These are phyloP conservation scores for Noctua fimbriata DNA, from an alignment of 2,888 invertebrate genomes.

Conservation along the genomic window DNA sequence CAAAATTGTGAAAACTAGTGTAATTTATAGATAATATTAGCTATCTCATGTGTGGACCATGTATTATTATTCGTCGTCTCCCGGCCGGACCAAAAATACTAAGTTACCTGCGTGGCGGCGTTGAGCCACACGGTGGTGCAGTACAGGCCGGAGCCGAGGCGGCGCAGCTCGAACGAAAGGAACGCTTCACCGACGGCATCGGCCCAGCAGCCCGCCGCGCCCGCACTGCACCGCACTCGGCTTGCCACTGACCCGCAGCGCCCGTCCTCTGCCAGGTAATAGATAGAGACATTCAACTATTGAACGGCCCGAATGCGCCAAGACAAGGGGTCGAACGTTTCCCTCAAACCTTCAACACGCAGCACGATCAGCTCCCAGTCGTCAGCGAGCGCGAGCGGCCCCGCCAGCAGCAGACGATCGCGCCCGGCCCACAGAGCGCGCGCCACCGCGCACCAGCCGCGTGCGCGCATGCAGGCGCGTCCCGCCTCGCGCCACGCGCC, in stretches of 20 bases:
- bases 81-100: not conserved
- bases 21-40: no score
- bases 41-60: no score
- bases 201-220: slow-evolving; percentile 76
- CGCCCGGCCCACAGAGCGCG: slow-evolving; percentile 69
- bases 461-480: slow-evolving; percentile 57
- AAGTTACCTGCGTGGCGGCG: slow-evolving; percentile 79
- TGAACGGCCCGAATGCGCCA: not conserved
- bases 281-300: not conserved
- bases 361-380: slow-evolving; percentile 80
- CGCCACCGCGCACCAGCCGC: slow-evolving; percentile 72
- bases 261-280: slow-evolving; percentile 62
- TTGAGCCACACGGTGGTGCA: slow-evolving; percentile 81
- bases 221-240: slow-evolving; percentile 76
- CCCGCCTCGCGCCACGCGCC: slow-evolving; percentile 60
- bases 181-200: slow-evolving; percentile 72
- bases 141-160: slow-evolving; percentile 74
- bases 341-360: slow-evolving; percentile 63
- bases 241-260: slow-evolving; percentile 65
- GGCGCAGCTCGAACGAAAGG: slow-evolving; percentile 76
- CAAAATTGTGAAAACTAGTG: no score
- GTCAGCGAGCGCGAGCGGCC: slow-evolving; percentile 75
- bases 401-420: slow-evolving; percentile 77
- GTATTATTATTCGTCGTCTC: not conserved
- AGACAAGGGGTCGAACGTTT: no score